Evolutionary conservation across 2,797 vertebrate species (phyloP), one percentile per base, ranked within the genome.

Genomic region (Manis crassicaudata): DNA sequence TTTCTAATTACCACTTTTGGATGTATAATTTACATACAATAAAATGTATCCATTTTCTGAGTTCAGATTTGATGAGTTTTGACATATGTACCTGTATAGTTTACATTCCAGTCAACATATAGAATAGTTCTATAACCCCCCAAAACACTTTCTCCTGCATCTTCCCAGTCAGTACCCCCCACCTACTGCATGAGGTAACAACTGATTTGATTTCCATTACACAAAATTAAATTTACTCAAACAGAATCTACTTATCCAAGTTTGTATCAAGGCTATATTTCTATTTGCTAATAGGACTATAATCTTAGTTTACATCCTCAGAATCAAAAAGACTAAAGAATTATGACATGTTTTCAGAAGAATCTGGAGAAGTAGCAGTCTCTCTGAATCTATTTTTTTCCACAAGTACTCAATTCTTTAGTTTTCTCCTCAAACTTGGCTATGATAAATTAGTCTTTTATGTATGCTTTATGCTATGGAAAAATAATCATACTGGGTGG

Each of bases 301-400:
- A 87, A 65, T 58, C 13, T 89, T 83, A 88, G 81, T 81, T 81
- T 40, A 40, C 2, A 86, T 67, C 3, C 40, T 75, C 9, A 68
- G 37, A 97, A 93, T 18, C 10, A 87, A 91, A 88, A 75, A 83
- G 13, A 88, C 7, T n/a, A 68, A 90, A 88, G 11, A 67, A 50
- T 91, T 79, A 77, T 18, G 50, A 14, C 18, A 12, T 25, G 50
- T 75, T 97, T 96, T 81, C 18, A 72, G 29, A 95, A 65, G 1
- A 70, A 35, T 9, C 1, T 65, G 20, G 13, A 75, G 35, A 85
- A 85, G 11, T 40, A 2, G 0, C 5, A 85, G 17, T 63, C 4
- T 65, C 12, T 21, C 11, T 3, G 89, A 43, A 40, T 68, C 1
- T 60, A 67, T 75, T 40, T 63, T 54, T 70, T 52, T 56, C 11